Evolutionary conservation across 2,797 vertebrate genomes (phyloP).

Genomic region (Todus mexicanus): DNA sequence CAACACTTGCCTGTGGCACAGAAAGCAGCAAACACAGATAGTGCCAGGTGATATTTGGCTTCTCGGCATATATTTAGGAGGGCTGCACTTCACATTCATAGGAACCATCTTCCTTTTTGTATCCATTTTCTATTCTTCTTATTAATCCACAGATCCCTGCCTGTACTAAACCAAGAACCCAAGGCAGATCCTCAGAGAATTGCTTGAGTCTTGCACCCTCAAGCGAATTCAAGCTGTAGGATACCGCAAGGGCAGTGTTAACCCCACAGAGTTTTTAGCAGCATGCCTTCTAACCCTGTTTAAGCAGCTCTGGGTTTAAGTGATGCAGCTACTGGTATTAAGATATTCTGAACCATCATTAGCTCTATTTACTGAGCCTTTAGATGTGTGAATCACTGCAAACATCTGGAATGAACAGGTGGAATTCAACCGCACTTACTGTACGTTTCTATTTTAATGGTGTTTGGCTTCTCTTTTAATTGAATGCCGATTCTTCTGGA

Average conservation of each 20-base stretch:
- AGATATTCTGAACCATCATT: conserved; percentile 58
- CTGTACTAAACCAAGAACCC: background rate
- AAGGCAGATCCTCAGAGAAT: background rate
- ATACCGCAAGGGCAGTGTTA: background rate
- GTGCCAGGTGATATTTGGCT: background rate
- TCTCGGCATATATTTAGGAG: background rate
- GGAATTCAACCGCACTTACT: conserved; percentile 24
- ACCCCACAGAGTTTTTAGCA: background rate
- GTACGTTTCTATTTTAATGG: conserved; percentile 31
- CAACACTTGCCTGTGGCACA: background rate
- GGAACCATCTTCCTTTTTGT: background rate
- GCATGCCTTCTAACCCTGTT: background rate
- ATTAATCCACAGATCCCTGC: background rate
- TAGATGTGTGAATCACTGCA: conserved; percentile 56
- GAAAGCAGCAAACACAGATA: background rate
- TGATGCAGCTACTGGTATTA: background rate
- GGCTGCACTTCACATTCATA: background rate
- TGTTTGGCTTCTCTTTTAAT: conserved; percentile 44
- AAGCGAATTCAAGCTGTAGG: background rate
- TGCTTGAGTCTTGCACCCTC: background rate
- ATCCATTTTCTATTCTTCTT: background rate
- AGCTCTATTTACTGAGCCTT: conserved; percentile 49
- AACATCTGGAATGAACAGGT: conserved; percentile 70
- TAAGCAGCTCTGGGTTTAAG: background rate
- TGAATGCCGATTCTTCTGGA: conserved; percentile 2